Conservation (phyloP, 1,140 invertebrate species). For the Bombus pyrosoma region DNA sequence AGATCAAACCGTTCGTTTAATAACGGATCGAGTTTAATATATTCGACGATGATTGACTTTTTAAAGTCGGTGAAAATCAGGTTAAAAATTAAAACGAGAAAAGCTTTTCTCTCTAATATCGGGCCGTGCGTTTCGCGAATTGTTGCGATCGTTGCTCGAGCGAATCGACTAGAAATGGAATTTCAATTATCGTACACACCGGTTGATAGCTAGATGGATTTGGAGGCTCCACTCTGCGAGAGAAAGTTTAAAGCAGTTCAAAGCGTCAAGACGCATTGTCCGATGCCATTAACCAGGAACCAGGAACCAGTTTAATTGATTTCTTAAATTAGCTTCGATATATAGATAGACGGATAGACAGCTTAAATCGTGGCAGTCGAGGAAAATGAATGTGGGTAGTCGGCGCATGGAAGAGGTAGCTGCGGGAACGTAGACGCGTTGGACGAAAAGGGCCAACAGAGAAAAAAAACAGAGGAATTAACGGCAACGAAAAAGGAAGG, state of each 20-base stretch:
- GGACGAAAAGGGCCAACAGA: background rate
- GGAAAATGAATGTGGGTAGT: constrained; percentile 36
- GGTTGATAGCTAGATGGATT: background rate
- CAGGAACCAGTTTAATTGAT: constrained; percentile 64
- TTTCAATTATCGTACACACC: background rate
- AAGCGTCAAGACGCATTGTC: constrained; percentile 13
- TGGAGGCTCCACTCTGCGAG: too few relatives aligned
- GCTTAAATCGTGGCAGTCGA: constrained; percentile 27
- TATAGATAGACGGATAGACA: background rate
- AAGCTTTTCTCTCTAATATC: background rate
- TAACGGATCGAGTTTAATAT: background rate
- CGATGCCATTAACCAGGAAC: constrained; percentile 39
- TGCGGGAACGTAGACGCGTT: background rate
- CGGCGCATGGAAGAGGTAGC: background rate
- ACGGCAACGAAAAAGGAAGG: background rate
- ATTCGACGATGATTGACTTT: too few relatives aligned
- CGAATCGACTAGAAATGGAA: constrained; percentile 10
- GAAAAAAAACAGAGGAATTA: constrained; percentile 26
- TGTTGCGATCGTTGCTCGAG: background rate
- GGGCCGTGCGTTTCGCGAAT: background rate
- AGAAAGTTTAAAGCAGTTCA: background rate
- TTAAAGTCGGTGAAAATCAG: background rate
- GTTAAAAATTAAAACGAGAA: background rate
- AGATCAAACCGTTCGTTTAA: background rate
- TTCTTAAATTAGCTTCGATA: constrained; percentile 57